Evolutionary conservation across 2,888 invertebrate genomes (phyloP).

Genomic region (Eupeodes luniger): DNA sequence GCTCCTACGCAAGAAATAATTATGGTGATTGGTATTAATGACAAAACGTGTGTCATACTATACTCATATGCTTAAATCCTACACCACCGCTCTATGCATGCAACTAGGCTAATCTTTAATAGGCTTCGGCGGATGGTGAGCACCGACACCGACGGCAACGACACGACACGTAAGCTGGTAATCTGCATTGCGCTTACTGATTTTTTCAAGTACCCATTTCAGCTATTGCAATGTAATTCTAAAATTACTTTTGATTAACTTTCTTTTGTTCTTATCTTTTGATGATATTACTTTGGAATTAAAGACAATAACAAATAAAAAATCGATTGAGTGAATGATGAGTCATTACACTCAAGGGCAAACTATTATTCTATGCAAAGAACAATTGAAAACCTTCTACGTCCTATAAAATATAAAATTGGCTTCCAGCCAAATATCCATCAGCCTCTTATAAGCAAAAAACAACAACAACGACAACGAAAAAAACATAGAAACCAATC

Average conservation of each 20-base stretch:
- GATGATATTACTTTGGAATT: neutral
- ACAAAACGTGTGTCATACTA: conserved; percentile 17
- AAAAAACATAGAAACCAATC: conserved; percentile 15
- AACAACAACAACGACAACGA: neutral
- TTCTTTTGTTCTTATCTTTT: conserved; percentile 30
- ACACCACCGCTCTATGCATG: conserved; percentile 17
- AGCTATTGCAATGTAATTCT: neutral
- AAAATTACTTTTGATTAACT: conserved; percentile 22
- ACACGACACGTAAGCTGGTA: neutral
- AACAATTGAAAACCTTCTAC: conserved; percentile 16
- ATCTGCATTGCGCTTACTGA: neutral
- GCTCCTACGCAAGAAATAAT: conserved; percentile 24
- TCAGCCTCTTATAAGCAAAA: neutral
- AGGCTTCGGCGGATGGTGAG: neutral
- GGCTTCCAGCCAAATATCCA: conserved; percentile 9
- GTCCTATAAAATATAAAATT: neutral
- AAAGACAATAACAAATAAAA: neutral
- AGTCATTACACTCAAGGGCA: conserved; percentile 3
- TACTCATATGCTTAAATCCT: conserved; percentile 18
- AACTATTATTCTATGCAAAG: neutral
- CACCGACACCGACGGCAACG: too few relatives aligned
- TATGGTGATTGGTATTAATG: conserved; percentile 50
- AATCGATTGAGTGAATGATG: conserved; percentile 27
- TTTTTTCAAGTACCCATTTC: neutral
- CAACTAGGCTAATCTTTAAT: conserved; percentile 70